Evolutionary conservation across 2,797 vertebrate species (phyloP).

Genomic region (Knipowitschia caucasica): DNA sequence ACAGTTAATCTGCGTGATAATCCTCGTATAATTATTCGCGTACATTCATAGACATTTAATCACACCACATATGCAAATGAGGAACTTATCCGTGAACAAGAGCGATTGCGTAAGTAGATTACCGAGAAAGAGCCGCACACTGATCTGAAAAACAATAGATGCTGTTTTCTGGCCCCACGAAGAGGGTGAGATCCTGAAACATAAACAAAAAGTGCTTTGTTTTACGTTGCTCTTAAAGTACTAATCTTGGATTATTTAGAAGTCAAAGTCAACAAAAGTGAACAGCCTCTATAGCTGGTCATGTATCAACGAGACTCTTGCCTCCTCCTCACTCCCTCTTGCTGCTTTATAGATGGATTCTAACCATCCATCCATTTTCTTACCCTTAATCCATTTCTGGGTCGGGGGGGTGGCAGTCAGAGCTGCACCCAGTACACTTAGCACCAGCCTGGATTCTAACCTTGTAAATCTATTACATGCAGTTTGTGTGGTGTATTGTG

Average conservation of each 20-base stretch:
- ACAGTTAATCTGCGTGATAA: not conserved
- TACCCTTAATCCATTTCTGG: too few species aligned
- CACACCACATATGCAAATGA: constrained; percentile 5
- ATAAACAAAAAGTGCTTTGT: constrained; percentile 34
- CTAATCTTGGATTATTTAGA: constrained; percentile 60
- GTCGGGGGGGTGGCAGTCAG: too few species aligned
- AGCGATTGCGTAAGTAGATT: constrained; percentile 13
- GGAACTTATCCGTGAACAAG: constrained; percentile 25
- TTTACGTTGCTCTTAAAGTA: constrained; percentile 30
- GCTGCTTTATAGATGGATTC: constrained; percentile 5
- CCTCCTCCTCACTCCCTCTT: constrained; percentile 6
- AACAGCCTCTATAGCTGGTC: constrained; percentile 28
- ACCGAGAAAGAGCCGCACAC: constrained; percentile 22
- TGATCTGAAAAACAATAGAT: not conserved
- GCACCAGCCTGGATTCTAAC: too few species aligned
- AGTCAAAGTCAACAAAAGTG: constrained; percentile 33
- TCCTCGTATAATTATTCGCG: constrained; percentile 2
- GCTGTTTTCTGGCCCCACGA: not conserved
- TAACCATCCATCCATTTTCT: not conserved
- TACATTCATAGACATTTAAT: constrained; percentile 1
- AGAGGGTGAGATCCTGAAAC: constrained; percentile 8
- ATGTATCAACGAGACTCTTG: constrained; percentile 30
- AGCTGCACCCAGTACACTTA: too few species aligned
- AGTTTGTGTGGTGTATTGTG: constrained; percentile 18
- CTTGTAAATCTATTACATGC: constrained; percentile 6